phyloP scores from a whole-genome alignment of 2,888 invertebrate species.

The Hemithea aestivaria region DNA sequence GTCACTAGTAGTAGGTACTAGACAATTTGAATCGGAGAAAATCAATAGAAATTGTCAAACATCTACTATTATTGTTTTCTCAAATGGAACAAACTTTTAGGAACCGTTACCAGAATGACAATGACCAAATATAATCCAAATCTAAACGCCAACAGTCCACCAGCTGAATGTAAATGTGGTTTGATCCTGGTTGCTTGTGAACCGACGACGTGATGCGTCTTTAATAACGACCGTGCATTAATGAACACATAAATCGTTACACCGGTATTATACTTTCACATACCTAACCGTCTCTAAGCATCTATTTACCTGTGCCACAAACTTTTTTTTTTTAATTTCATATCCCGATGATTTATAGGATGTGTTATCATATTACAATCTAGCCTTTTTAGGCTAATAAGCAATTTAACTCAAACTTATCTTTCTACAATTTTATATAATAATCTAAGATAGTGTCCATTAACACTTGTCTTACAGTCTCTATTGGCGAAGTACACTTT shows the following conservation, averaged over 20 bases:
- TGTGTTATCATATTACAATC: too few relatives aligned
- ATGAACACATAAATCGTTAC: constrained; percentile 55
- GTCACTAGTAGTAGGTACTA: too few relatives aligned
- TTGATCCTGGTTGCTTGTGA: constrained; percentile 70
- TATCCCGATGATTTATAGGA: too few relatives aligned
- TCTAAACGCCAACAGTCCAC: constrained; percentile 66
- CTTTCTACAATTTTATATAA: too few relatives aligned
- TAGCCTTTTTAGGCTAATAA: too few relatives aligned
- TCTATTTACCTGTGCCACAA: constrained; percentile 10
- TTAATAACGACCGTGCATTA: constrained; percentile 73
- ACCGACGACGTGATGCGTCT: constrained; percentile 73
- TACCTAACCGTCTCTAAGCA: constrained; percentile 28
- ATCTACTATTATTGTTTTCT: constrained; percentile 62
- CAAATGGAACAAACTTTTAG: constrained; percentile 65
- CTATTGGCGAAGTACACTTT: too few relatives aligned
- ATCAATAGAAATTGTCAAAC: constrained; percentile 54
- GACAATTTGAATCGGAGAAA: too few relatives aligned
- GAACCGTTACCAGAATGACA: constrained; percentile 65
- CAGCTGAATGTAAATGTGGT: constrained; percentile 71
- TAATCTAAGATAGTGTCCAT: too few relatives aligned
- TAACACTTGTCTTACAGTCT: too few relatives aligned
- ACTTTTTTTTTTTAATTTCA: too few relatives aligned
- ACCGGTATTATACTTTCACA: constrained; percentile 49
- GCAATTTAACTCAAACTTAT: too few relatives aligned
- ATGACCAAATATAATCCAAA: constrained; percentile 76